Evolutionary conservation across 2,888 invertebrate genomes (phyloP).

Genomic region (Hedya salicella): DNA sequence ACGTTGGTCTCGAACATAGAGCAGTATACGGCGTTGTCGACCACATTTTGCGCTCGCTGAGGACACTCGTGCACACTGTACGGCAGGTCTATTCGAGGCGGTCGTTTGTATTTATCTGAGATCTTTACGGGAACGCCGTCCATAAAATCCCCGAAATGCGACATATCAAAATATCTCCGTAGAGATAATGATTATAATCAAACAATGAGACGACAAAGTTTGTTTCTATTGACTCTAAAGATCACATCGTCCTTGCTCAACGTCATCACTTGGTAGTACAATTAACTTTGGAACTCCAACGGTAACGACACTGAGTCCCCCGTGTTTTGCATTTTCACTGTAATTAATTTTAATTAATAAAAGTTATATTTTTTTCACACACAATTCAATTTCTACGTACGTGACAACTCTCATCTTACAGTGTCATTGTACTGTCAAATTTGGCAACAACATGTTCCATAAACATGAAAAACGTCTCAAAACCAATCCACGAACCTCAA

Average conservation of each 20-base stretch:
- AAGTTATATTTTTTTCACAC: conserved; percentile 48
- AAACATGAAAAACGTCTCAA: neutral
- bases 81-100: conserved; percentile 86
- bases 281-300: conserved; percentile 50
- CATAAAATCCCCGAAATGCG: conserved; percentile 87
- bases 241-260: conserved; percentile 78
- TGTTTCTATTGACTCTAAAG: conserved; percentile 74
- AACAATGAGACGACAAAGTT: conserved; percentile 78
- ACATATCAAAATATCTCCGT: conserved; percentile 71
- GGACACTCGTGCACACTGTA: conserved; percentile 70
- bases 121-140: conserved; percentile 95
- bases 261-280: conserved; percentile 71
- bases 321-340: conserved; percentile 55
- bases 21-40: conserved; percentile 86
- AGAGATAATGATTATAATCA: conserved; percentile 63
- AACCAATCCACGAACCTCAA: neutral
- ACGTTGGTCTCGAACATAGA: conserved; percentile 88
- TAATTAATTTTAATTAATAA: conserved; percentile 52
- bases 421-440: conserved; percentile 48
- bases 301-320: conserved; percentile 47
- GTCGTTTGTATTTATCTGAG: conserved; percentile 93
- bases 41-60: conserved; percentile 69
- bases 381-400: conserved; percentile 44
- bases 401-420: conserved; percentile 39
- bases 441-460: conserved; percentile 35